Evolutionary conservation across 1,140 invertebrate genomes (phyloP), one percentile per base, ranked within the genome.

Genomic region (Archegozetes longisetosus): DNA sequence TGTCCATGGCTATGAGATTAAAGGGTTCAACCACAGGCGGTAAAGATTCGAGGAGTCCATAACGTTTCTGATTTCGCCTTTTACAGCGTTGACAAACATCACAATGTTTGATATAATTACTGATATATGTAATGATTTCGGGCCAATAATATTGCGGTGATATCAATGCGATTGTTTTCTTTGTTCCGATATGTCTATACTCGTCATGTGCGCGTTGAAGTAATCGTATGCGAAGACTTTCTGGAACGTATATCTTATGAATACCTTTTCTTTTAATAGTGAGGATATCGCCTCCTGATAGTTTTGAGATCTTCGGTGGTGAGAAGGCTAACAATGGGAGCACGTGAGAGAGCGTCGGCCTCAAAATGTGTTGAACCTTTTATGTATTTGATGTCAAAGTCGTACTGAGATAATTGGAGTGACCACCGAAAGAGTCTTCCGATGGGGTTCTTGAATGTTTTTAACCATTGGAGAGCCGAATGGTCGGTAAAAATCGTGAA

Each of bases 401-500:
- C 28, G 23, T 63, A 61, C 32, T 28, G 23, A 22, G 12, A n/a
- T 28, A 64, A 32, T 23, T 23, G 28, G 4, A 64, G 22, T 12
- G 61, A 24, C 58, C 61, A 64, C 9, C 22, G 22, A 25, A 62
- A 57, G 1, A 64, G 27, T 49, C 62, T 27, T 1, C 13, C 22
- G 6, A 53, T 64, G 0, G 47, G 48, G 12, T 63, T 54, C 27
- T 61, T 58, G 6, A 64, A 23, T 47, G 51, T 63, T 32, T 46
- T 53, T 22, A 63, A 20, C 53, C 46, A 58, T 55, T 53, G 27
- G 17, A 78, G 63, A 0, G 75, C 71, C 58, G 71, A 69, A 61
- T 77, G 72, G 62, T 78, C 76, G 3, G 74, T 77, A 23, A 70
- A 40, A 14, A 77, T 64, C 2, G 62, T 65, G 53, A 77, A 74